phyloP scores from a whole-genome alignment of 2,797 vertebrate species.

The Oryzias sinensis region DNA sequence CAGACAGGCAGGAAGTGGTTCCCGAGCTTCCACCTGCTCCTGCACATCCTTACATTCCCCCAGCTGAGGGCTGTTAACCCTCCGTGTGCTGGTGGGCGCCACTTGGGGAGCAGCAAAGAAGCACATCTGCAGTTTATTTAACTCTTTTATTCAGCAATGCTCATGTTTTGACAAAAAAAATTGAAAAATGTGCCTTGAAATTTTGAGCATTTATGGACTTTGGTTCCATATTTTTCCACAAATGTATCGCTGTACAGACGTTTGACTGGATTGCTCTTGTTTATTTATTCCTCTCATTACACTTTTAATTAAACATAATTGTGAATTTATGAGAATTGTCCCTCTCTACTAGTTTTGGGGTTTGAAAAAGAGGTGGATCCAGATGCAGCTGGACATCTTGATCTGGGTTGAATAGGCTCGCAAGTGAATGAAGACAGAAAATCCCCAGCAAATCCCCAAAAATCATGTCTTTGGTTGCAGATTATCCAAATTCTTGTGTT shows the following conservation, averaged over 20 bases:
- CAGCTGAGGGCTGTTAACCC: slow-evolving; percentile 26
- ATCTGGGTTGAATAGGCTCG: too few relatives aligned
- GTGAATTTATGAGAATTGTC: background rate
- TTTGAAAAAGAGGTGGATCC: too few relatives aligned
- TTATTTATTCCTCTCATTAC: slow-evolving; percentile 56
- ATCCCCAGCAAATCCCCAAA: too few relatives aligned
- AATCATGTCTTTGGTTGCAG: too few relatives aligned
- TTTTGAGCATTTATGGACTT: slow-evolving; percentile 62
- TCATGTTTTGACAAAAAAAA: slow-evolving; percentile 41
- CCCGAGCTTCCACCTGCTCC: slow-evolving; percentile 30
- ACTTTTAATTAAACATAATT: slow-evolving; percentile 55
- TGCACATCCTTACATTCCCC: slow-evolving; percentile 36
- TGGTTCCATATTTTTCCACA: slow-evolving; percentile 61
- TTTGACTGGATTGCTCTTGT: slow-evolving; percentile 54
- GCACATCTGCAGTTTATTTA: slow-evolving; percentile 48
- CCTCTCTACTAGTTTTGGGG: too few relatives aligned
- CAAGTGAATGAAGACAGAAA: too few relatives aligned
- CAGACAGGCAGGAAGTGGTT: slow-evolving; percentile 38
- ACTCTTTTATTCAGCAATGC: slow-evolving; percentile 39
- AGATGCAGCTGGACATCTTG: too few relatives aligned
- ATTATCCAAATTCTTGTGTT: too few relatives aligned
- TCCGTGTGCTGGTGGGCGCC: slow-evolving; percentile 25
- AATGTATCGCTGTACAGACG: slow-evolving; percentile 62
- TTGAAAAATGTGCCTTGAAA: slow-evolving; percentile 68
- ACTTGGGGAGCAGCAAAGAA: slow-evolving; percentile 38